phyloP scores from a whole-genome alignment of 2,888 invertebrate species.

The Gibbula magus region DNA sequence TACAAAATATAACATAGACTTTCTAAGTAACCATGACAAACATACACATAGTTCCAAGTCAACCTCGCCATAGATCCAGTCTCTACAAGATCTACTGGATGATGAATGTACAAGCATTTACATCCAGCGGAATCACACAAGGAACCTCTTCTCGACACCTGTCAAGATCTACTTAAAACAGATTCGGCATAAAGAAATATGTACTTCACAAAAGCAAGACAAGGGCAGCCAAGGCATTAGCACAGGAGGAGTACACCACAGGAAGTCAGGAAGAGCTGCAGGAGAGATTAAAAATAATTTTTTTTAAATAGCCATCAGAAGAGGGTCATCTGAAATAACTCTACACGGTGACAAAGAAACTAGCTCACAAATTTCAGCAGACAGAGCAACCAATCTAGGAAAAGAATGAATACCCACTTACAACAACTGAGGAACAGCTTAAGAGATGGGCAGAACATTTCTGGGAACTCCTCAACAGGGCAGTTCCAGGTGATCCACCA shows the following conservation, averaged over 20 bases:
- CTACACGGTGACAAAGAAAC: conserved; percentile 17
- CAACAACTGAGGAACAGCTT: conserved; percentile 11
- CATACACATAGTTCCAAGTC: no score
- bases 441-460: conserved; percentile 26
- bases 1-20: no score
- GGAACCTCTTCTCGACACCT: no score
- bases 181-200: not conserved
- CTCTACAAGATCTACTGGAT: no score
- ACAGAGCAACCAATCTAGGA: conserved; percentile 27
- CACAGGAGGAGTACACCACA: conserved; percentile 11
- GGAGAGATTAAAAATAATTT: no score
- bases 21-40: no score
- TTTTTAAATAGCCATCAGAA: not conserved
- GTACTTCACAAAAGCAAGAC: not conserved
- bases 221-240: conserved; percentile 15
- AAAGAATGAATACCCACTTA: conserved; percentile 14
- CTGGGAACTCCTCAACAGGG: not conserved
- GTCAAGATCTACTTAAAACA: no score
- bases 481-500: not conserved
- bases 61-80: no score
- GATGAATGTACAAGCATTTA: no score
- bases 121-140: not conserved
- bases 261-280: not conserved
- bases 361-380: conserved; percentile 23
- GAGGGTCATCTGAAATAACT: conserved; percentile 9